Conservation (phyloP, 2,113 vertebrate genomes). For the Tiliqua scincoides region DNA sequence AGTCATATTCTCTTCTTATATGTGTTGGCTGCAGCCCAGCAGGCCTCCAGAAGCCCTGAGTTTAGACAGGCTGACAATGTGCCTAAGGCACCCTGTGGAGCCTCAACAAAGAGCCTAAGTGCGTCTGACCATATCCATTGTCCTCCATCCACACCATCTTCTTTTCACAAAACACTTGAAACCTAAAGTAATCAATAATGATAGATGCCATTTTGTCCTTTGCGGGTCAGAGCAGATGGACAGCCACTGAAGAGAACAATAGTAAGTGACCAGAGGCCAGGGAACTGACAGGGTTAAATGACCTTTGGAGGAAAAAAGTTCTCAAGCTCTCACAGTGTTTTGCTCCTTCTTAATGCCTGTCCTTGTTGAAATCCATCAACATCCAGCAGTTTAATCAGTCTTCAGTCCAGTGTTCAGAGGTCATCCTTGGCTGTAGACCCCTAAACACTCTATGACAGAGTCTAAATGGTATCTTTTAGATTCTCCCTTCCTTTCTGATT, state of each 20-base stretch:
- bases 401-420: neutral
- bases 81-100: conserved; percentile 39
- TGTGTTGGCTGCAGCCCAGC: conserved; percentile 31
- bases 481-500: neutral
- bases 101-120: conserved; percentile 56
- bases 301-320: conserved; percentile 23
- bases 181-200: conserved; percentile 67
- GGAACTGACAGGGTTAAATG: conserved; percentile 4
- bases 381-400: neutral
- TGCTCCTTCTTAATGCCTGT: conserved; percentile 1
- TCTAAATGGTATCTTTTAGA: conserved; percentile 8
- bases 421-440: rapidly evolving
- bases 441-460: neutral
- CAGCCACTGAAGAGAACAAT: conserved; percentile 53
- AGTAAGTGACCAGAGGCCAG: conserved; percentile 35
- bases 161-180: conserved; percentile 66
- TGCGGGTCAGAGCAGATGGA: conserved; percentile 63
- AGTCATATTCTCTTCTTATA: conserved; percentile 49
- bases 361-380: conserved; percentile 11
- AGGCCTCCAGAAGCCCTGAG: conserved; percentile 61
- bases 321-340: neutral
- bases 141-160: conserved; percentile 55
- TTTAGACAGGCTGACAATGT: conserved; percentile 57
- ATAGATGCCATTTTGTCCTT: conserved; percentile 62
- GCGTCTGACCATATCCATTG: conserved; percentile 59